Conservation (phyloP, 2,113 vertebrate genomes). For the Nothobranchius kuhntae region DNA sequence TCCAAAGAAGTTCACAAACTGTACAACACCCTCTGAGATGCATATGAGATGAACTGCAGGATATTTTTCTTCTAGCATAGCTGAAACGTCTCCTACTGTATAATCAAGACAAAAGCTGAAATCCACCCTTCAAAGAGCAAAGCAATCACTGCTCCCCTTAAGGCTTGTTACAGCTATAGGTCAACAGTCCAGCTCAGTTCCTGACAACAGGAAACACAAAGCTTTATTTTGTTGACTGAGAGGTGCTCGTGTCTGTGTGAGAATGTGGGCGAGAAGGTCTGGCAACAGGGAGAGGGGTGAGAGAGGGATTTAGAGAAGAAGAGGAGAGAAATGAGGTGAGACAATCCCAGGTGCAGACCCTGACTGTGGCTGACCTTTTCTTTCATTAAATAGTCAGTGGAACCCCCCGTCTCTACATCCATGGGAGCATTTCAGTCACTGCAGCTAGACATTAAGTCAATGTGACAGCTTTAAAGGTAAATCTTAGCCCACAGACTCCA, state of each 20-base stretch:
- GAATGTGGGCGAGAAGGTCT: no score
- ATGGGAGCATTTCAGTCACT: no score
- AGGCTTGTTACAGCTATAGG: slow-evolving; percentile 57
- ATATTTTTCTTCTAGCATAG: slow-evolving; percentile 25
- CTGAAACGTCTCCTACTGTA: slow-evolving; percentile 45
- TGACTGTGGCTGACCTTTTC: slow-evolving; percentile 49
- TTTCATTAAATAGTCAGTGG: slow-evolving; percentile 1
- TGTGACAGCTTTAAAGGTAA: background rate
- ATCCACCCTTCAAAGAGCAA: slow-evolving; percentile 60
- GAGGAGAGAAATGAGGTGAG: background rate
- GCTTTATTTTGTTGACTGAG: slow-evolving; percentile 53
- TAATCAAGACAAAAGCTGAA: slow-evolving; percentile 39
- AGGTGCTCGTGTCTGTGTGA: background rate
- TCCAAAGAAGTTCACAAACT: background rate
- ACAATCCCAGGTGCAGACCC: slow-evolving; percentile 45
- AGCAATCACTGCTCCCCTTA: slow-evolving; percentile 55
- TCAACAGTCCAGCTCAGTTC: slow-evolving; percentile 54
- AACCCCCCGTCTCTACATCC: background rate
- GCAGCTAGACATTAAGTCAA: background rate
- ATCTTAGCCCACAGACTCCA: background rate
- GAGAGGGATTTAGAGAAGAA: background rate
- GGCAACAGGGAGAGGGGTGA: background rate
- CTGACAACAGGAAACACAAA: slow-evolving; percentile 42
- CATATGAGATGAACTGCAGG: slow-evolving; percentile 20
- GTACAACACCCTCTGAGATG: slow-evolving; percentile 12